A percentile compares a stretch with the other conserved stretches of the same genome.
Conservation (phyloP, 2,888 invertebrate species). For the Didymodactylos carnosus region DNA sequence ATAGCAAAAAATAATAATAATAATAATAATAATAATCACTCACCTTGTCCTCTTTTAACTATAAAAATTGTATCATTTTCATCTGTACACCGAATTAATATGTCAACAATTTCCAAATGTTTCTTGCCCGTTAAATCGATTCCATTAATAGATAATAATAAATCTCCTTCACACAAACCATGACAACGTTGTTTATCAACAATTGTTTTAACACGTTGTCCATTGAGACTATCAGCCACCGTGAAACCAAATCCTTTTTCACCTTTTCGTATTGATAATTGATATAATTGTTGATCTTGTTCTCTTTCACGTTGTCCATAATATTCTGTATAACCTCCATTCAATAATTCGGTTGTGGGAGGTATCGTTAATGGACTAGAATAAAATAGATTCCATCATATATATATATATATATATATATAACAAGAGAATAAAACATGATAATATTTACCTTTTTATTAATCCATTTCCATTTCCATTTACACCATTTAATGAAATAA, state of each 20-base stretch:
- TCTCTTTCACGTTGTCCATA: neutral
- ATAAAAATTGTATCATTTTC: slow-evolving; percentile 65
- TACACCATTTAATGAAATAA: slow-evolving; percentile 52
- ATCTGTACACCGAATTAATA: slow-evolving; percentile 62
- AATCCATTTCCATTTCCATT: too few relatives aligned
- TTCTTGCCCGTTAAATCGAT: slow-evolving; percentile 61
- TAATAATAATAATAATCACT: too few relatives aligned
- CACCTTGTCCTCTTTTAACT: slow-evolving; percentile 59
- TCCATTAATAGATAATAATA: slow-evolving; percentile 67
- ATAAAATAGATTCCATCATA: too few relatives aligned
- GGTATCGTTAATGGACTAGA: too few relatives aligned
- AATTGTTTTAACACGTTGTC: slow-evolving; percentile 43
- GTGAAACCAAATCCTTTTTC: slow-evolving; percentile 92
- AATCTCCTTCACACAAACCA: slow-evolving; percentile 54
- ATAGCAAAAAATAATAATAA: too few relatives aligned
- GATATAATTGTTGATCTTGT: neutral
- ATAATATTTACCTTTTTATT: too few relatives aligned
- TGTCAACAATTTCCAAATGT: slow-evolving; percentile 80
- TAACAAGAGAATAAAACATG: too few relatives aligned
- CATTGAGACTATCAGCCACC: slow-evolving; percentile 57
- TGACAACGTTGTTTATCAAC: slow-evolving; percentile 73
- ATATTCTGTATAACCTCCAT: neutral
- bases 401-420: too few relatives aligned
- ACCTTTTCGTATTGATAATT: slow-evolving; percentile 42
- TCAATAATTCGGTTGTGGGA: neutral